Evolutionary conservation across 2,797 vertebrate species (phyloP), one percentile per base, ranked within the genome.

Genomic region (Mallotus villosus): DNA sequence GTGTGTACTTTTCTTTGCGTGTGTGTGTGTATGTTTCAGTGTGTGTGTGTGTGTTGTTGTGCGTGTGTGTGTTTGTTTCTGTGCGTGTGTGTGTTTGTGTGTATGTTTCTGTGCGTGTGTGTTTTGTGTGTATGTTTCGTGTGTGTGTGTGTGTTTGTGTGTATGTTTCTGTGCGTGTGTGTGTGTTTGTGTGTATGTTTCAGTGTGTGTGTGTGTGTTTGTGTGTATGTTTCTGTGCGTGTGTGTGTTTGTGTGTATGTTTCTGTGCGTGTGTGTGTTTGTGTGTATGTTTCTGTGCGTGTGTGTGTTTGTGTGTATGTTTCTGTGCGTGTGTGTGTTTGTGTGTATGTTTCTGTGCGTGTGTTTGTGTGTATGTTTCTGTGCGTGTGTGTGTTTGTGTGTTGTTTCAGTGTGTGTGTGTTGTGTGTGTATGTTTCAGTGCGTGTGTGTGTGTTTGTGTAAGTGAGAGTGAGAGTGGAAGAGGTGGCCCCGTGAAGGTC

Each of bases 401-500:
- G n/a, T n/a, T n/a, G n/a, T n/a, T n/a, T n/a, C n/a, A n/a, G 64
- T 17, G 22, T 67, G 71, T 58, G 60, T 71, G 7, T 75, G 19
- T 29, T 67, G n/a, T n/a, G n/a, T n/a, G n/a, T n/a, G n/a, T n/a
- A n/a, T n/a, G n/a, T n/a, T n/a, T n/a, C n/a, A n/a, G n/a, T n/a
- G n/a, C 16, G 22, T 49, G 63, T 12, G 34, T 60, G 29, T 24
- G 55, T n/a, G 24, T 21, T n/a, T n/a, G 22, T 34, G 32, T 11
- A 19, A 32, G 27, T 11, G 60, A 25, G 27, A 24, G 51, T 29
- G 66, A 25, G 41, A 27, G 14, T 17, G 24, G 5, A 12, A 37
- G 57, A 7, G 21, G 58, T 78, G 75, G 78, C 77, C 68, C 74
- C 53, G 59, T 75, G 84, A 86, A 82, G 82, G 83, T 83, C 82